Percentiles rank a stretch among this genome's conserved stretches.
Conservation (phyloP, 2,888 invertebrate species). For the Agrilus cyanescens region DNA sequence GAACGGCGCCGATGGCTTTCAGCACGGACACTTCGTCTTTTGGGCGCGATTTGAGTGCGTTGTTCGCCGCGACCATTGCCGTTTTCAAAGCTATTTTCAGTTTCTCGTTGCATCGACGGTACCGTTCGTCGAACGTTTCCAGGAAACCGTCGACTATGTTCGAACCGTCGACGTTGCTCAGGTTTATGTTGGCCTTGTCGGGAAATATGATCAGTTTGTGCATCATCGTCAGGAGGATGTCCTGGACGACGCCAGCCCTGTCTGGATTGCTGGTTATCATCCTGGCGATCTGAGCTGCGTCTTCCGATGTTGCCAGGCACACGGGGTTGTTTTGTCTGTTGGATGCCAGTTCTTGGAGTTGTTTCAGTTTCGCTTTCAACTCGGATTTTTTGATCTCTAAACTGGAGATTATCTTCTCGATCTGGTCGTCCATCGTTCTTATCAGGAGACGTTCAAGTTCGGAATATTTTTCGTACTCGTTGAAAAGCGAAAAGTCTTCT, state of each 20-base stretch:
- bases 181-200: constrained; percentile 31
- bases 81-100: constrained; percentile 32
- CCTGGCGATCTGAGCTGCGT: constrained; percentile 28
- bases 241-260: constrained; percentile 30
- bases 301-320: constrained; percentile 28
- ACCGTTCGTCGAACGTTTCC: constrained; percentile 15
- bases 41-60: constrained; percentile 33
- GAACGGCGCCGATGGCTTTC: constrained; percentile 27
- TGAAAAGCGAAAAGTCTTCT: background rate
- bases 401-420: constrained; percentile 30
- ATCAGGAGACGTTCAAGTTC: constrained; percentile 26
- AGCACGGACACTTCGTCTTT: constrained; percentile 33
- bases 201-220: constrained; percentile 30
- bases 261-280: constrained; percentile 28
- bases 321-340: constrained; percentile 28
- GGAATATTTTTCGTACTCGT: constrained; percentile 13
- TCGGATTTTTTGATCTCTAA: constrained; percentile 31
- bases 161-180: constrained; percentile 30
- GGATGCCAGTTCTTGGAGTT: constrained; percentile 28
- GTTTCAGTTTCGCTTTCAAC: constrained; percentile 30
- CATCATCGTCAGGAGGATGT: constrained; percentile 31
- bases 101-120: constrained; percentile 8
- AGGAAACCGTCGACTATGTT: constrained; percentile 19
- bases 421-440: constrained; percentile 29
- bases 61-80: constrained; percentile 32